phyloP scores from a whole-genome alignment of 1,140 invertebrate genomes.

The Formica selysi region DNA sequence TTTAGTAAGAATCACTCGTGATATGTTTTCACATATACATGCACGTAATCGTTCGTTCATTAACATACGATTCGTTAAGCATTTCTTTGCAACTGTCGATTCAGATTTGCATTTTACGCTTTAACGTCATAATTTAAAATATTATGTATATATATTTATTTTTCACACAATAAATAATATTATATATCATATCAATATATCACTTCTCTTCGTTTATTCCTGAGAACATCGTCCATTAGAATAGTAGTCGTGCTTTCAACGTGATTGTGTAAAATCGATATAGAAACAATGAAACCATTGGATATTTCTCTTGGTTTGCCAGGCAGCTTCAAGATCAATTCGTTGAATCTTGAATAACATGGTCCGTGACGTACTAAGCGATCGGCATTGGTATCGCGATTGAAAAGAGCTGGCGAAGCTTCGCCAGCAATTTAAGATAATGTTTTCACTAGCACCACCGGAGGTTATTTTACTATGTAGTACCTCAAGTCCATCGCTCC shows the following conservation, averaged over 20 bases:
- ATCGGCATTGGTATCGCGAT: slow-evolving; percentile 11
- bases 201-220: background rate
- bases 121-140: background rate
- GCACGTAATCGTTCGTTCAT: background rate
- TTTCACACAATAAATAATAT: too few species aligned
- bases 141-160: background rate
- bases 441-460: slow-evolving; percentile 38
- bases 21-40: background rate
- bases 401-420: background rate
- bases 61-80: background rate
- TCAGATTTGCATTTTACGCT: background rate
- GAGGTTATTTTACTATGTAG: slow-evolving; percentile 48
- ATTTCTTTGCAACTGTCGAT: background rate
- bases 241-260: background rate
- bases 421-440: slow-evolving; percentile 41
- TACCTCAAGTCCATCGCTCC: slow-evolving; percentile 29
- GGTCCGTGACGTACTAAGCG: background rate
- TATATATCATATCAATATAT: background rate
- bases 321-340: background rate
- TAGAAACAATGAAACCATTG: background rate
- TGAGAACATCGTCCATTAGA: background rate
- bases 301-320: background rate
- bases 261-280: background rate
- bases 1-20: background rate
- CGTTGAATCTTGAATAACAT: slow-evolving; percentile 11